phyloP scores from a whole-genome alignment of 2,888 invertebrate genomes.

The Nasonovia ribisnigri region DNA sequence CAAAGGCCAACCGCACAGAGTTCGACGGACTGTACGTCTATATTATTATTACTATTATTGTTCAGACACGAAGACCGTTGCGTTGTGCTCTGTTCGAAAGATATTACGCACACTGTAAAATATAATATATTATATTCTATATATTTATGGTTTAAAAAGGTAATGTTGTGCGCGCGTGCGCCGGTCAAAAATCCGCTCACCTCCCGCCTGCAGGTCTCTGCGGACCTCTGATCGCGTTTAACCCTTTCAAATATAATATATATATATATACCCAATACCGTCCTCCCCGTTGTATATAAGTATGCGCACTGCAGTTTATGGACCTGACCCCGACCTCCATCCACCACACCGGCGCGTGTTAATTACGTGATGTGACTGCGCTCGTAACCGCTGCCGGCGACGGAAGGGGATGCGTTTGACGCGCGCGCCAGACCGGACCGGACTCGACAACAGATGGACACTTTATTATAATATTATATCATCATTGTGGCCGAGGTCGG shows the following conservation, averaged over 20 bases:
- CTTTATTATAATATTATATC: not conserved
- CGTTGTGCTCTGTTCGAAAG: not conserved
- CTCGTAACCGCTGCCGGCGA: slow-evolving; percentile 30
- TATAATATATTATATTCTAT: no score
- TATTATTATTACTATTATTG: not conserved
- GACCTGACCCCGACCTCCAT: not conserved
- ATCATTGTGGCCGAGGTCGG: not conserved
- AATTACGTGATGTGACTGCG: slow-evolving; percentile 13
- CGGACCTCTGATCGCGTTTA: not conserved
- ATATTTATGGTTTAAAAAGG: not conserved
- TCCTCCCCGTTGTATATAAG: not conserved
- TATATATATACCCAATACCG: not conserved
- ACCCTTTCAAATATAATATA: not conserved
- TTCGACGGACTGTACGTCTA: not conserved
- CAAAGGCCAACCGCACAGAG: not conserved
- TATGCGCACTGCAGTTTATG: not conserved
- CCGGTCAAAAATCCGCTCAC: not conserved
- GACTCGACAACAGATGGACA: slow-evolving; percentile 24
- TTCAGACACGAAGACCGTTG: not conserved
- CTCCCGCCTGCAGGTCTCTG: not conserved
- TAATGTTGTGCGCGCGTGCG: not conserved
- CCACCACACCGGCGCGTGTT: not conserved
- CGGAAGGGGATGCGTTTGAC: slow-evolving; percentile 41
- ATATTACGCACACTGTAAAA: not conserved
- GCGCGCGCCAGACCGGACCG: slow-evolving; percentile 34